Evolutionary conservation across 1,140 invertebrate genomes (phyloP).

Genomic region (Cotesia glomerata): DNA sequence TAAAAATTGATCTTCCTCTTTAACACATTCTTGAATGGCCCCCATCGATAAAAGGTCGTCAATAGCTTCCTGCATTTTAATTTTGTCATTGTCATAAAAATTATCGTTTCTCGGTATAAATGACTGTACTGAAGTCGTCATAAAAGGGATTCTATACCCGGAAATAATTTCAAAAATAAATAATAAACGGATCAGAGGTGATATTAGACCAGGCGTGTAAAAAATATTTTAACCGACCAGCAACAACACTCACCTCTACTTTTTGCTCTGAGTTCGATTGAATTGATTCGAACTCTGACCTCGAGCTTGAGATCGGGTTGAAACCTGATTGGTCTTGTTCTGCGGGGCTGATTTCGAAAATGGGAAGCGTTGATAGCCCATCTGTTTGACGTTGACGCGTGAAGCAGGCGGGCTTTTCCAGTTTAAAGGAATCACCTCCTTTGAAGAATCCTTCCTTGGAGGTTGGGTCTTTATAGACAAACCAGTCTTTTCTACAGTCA

Average conservation of each 20-base stretch:
- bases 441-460: neutral
- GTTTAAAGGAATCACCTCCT: constrained; percentile 23
- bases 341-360: neutral
- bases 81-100: neutral
- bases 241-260: constrained; percentile 19
- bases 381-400: constrained; percentile 2
- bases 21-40: constrained; percentile 13
- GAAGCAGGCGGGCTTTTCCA: constrained; percentile 24
- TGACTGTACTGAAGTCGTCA: constrained; percentile 2
- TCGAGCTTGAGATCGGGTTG: too few relatives aligned
- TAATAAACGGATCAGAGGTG: constrained; percentile 29
- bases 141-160: constrained; percentile 35
- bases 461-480: constrained; percentile 17
- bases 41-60: neutral
- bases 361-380: neutral
- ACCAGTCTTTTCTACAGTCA: constrained; percentile 30
- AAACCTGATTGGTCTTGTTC: neutral
- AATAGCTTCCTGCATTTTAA: constrained; percentile 16
- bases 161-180: constrained; percentile 18
- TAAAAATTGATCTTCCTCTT: constrained; percentile 30
- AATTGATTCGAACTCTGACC: neutral
- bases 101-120: neutral
- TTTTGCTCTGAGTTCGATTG: neutral
- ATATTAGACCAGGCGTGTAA: constrained; percentile 29
- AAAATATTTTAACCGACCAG: constrained; percentile 24